Percentiles rank a stretch among this genome's conserved stretches.
These are phyloP conservation scores for Dasysyrphus albostriatus DNA, from an alignment of 2,888 invertebrate genomes.

Conservation along the genomic window DNA sequence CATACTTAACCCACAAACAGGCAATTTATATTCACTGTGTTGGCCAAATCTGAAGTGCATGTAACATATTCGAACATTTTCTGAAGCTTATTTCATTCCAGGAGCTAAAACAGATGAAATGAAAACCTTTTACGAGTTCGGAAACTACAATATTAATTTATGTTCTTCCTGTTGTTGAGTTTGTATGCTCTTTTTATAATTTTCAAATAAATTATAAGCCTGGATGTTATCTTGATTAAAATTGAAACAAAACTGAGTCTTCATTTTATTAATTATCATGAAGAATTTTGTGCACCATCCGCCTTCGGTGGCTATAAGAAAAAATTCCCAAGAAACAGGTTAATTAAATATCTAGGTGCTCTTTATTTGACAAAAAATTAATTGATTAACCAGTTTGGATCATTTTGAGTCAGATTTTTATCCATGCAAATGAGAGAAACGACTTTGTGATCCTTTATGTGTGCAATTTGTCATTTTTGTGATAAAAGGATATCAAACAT, in stretches of 20 bases:
- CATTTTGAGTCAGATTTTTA: not conserved
- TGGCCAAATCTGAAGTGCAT: constrained; percentile 42
- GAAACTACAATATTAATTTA: not conserved
- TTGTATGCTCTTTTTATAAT: not conserved
- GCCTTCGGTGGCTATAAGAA: not conserved
- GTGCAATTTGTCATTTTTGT: too few species aligned
- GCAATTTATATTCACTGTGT: constrained; percentile 52
- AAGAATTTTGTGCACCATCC: not conserved
- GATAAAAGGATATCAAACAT: too few species aligned
- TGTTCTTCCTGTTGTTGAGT: not conserved
- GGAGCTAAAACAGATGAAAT: not conserved
- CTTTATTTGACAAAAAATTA: not conserved
- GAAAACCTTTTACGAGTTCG: not conserved
- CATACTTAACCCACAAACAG: constrained; percentile 57
- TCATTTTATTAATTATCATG: not conserved
- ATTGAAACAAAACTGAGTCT: not conserved
- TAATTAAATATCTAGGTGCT: too few species aligned
- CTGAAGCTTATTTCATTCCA: not conserved
- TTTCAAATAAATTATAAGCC: not conserved
- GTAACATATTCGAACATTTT: constrained; percentile 59
- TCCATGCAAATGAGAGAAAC: too few species aligned
- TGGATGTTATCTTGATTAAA: not conserved
- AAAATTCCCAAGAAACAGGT: not conserved
- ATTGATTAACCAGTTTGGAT: not conserved
- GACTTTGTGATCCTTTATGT: too few species aligned